Evolutionary conservation across 2,888 invertebrate species (phyloP).

Genomic region (Prosapia bicincta): DNA sequence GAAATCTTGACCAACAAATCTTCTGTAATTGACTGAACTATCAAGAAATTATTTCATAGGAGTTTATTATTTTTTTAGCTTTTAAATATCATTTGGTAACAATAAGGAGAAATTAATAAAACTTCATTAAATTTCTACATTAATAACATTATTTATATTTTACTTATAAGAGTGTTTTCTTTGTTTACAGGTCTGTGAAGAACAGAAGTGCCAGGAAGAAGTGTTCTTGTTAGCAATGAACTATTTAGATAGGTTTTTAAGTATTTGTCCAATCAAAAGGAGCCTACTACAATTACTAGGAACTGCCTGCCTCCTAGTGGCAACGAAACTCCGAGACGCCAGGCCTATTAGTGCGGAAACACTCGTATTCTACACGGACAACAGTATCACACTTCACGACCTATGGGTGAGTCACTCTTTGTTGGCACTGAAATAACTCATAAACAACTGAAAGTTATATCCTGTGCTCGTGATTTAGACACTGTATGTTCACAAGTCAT

Average conservation of each 20-base stretch:
- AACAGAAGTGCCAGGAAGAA: slow-evolving; percentile 88
- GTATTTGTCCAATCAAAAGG: slow-evolving; percentile 76
- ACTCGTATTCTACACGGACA: slow-evolving; percentile 90
- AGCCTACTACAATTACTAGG: slow-evolving; percentile 89
- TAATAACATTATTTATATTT: too few relatives aligned
- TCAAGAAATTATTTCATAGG: too few relatives aligned
- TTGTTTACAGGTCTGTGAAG: slow-evolving; percentile 82
- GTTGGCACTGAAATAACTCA: too few relatives aligned
- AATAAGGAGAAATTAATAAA: too few relatives aligned
- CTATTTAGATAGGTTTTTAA: slow-evolving; percentile 91
- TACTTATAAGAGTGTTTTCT: slow-evolving; percentile 8
- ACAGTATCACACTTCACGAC: slow-evolving; percentile 82
- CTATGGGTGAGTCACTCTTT: slow-evolving; percentile 73
- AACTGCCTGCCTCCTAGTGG: slow-evolving; percentile 86
- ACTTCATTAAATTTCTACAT: too few relatives aligned
- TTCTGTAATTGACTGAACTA: too few relatives aligned
- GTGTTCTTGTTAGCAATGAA: slow-evolving; percentile 91
- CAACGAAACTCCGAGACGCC: slow-evolving; percentile 90
- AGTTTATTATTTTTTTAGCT: too few relatives aligned
- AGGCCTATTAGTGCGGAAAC: slow-evolving; percentile 73
- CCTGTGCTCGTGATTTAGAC: too few relatives aligned
- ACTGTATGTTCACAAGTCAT: too few relatives aligned
- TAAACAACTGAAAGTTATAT: too few relatives aligned
- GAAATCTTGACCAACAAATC: too few relatives aligned
- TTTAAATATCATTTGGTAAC: too few relatives aligned